Percentiles rank a stretch among this genome's conserved stretches.
phyloP scores from a whole-genome alignment of 2,797 vertebrate genomes.

The Chelon auratus region DNA sequence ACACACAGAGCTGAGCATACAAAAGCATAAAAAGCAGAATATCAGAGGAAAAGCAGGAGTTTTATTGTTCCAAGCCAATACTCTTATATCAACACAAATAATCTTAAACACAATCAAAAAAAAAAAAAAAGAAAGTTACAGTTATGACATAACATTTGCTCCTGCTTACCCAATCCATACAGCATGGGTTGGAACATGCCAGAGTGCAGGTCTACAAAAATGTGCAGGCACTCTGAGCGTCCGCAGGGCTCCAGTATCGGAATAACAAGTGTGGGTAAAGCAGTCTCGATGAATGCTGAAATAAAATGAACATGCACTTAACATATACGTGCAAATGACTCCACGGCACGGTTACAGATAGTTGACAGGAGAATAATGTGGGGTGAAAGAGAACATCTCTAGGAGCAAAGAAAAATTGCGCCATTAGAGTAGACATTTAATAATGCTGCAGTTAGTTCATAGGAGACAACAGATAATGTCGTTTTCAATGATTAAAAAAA shows the following conservation, averaged over 20 bases:
- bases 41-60: not conserved
- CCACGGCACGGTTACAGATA: constrained; percentile 1
- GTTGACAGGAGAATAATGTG: not conserved
- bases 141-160: not conserved
- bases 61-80: not conserved
- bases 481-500: not conserved
- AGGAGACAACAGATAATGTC: not conserved
- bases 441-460: not conserved
- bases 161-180: constrained; percentile 93
- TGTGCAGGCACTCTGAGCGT: constrained; percentile 96
- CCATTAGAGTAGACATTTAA: not conserved
- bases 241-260: constrained; percentile 97
- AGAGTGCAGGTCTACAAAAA: constrained; percentile 98
- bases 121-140: not conserved
- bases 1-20: constrained; percentile 18
- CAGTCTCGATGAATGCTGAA: constrained; percentile 96
- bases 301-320: constrained; percentile 33
- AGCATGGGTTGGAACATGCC: constrained; percentile 99
- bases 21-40: not conserved
- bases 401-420: not conserved
- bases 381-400: not conserved
- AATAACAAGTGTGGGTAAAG: constrained; percentile 95
- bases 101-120: not conserved
- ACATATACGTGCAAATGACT: not conserved
- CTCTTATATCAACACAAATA: not conserved